A percentile compares a stretch with the other conserved stretches of the same genome.
Evolutionary conservation across 2,888 invertebrate species (phyloP).

Genomic region (Hypercompe scribonia): DNA sequence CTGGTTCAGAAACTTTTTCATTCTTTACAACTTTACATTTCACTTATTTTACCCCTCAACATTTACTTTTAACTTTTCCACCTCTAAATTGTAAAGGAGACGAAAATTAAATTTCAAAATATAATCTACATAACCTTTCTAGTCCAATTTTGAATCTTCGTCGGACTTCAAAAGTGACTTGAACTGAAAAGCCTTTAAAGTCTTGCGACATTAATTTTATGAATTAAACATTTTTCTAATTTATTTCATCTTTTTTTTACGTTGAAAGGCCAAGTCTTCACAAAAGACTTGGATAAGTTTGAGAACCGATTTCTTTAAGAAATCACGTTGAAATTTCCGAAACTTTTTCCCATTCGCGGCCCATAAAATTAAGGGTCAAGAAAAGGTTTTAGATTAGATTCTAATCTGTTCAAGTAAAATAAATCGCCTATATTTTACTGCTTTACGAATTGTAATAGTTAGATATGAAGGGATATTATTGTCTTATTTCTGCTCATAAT

Average conservation of each 20-base stretch:
- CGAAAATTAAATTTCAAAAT: slow-evolving; percentile 5
- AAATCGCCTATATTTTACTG: slow-evolving; percentile 24
- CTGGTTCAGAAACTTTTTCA: neutral
- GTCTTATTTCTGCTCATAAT: too few relatives aligned
- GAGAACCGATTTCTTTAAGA: slow-evolving; percentile 32
- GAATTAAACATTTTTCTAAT: slow-evolving; percentile 64
- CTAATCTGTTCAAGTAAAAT: slow-evolving; percentile 35
- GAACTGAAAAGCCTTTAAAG: slow-evolving; percentile 56
- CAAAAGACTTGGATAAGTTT: slow-evolving; percentile 31
- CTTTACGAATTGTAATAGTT: neutral
- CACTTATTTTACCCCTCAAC: neutral
- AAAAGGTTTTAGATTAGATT: slow-evolving; percentile 32
- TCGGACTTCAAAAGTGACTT: slow-evolving; percentile 52
- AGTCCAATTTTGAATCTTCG: slow-evolving; percentile 30
- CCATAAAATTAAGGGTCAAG: slow-evolving; percentile 32
- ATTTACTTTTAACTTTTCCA: neutral
- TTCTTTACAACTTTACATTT: neutral
- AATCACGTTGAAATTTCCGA: slow-evolving; percentile 30
- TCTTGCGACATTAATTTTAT: slow-evolving; percentile 57
- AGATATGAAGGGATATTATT: neutral
- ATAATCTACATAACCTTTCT: slow-evolving; percentile 34
- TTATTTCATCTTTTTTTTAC: slow-evolving; percentile 44
- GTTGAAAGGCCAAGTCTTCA: slow-evolving; percentile 22
- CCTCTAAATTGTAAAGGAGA: neutral
- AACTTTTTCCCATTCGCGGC: slow-evolving; percentile 42